Evolutionary conservation across 2,888 invertebrate species (phyloP).

Genomic region (Lacanobia oleracea): DNA sequence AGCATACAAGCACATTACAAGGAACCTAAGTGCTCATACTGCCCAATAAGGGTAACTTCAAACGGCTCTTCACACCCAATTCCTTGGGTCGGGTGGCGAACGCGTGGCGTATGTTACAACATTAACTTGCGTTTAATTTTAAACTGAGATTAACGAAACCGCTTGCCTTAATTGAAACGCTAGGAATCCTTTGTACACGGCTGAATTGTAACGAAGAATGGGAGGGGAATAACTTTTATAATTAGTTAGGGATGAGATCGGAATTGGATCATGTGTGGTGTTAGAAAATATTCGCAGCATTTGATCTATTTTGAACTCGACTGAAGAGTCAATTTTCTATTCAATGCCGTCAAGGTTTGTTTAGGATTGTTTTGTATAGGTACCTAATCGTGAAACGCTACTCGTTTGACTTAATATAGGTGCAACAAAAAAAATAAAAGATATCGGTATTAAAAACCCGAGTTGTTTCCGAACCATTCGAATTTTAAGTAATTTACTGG

Average conservation of each 20-base stretch:
- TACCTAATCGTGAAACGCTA: neutral
- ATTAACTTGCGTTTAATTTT: conserved; percentile 67
- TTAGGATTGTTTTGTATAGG: neutral
- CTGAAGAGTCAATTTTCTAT: neutral
- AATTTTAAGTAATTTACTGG: too few relatives aligned
- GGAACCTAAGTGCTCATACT: conserved; percentile 47
- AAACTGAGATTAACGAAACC: conserved; percentile 73
- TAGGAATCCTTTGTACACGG: conserved; percentile 78
- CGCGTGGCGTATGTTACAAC: conserved; percentile 74
- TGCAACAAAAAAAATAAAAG: too few relatives aligned
- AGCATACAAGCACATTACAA: conserved; percentile 7
- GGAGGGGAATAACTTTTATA: conserved; percentile 59
- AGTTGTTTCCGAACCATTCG: too few relatives aligned
- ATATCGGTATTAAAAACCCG: too few relatives aligned
- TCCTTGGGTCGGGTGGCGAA: conserved; percentile 59
- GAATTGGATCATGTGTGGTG: conserved; percentile 40
- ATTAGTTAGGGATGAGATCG: conserved; percentile 49
- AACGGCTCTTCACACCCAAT: conserved; percentile 75
- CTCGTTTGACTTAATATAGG: neutral
- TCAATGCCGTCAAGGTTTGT: neutral
- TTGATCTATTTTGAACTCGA: conserved; percentile 4
- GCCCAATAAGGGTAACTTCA: conserved; percentile 74
- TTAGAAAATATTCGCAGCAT: conserved; percentile 29
- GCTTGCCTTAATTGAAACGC: conserved; percentile 77
- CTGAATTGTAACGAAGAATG: conserved; percentile 65